These are phyloP conservation scores for Cyclargus thomasi DNA, from an alignment of 1,140 invertebrate genomes.

Conservation along the genomic window DNA sequence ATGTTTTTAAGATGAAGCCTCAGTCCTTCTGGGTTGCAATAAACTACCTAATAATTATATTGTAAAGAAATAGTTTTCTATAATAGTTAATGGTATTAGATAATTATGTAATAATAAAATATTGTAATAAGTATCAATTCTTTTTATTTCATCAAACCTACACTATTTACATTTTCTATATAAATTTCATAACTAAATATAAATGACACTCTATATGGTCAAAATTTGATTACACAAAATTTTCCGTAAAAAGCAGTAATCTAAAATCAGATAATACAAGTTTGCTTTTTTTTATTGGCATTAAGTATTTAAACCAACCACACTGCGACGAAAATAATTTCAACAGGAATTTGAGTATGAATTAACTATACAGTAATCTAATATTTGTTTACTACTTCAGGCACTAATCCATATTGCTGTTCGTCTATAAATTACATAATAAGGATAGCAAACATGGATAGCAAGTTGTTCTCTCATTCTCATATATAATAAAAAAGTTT, in stretches of 20 bases:
- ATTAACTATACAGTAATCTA: no score
- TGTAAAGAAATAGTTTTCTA: constrained; percentile 38
- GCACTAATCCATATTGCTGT: no score
- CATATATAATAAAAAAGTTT: constrained; percentile 17
- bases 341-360: no score
- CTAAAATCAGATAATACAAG: neutral
- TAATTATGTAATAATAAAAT: constrained; percentile 38
- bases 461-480: no score
- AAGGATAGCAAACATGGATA: no score
- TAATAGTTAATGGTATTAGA: constrained; percentile 43
- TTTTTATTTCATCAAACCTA: constrained; percentile 18
- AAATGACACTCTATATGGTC: constrained; percentile 14
- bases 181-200: constrained; percentile 24
- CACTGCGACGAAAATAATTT: no score
- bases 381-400: no score
- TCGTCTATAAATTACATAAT: no score
- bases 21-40: constrained; percentile 23
- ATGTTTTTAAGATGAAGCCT: no score
- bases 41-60: constrained; percentile 33
- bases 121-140: constrained; percentile 24
- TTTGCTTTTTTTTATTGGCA: neutral
- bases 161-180: constrained; percentile 19
- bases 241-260: neutral
- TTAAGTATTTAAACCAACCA: neutral
- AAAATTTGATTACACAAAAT: constrained; percentile 30